These are phyloP conservation scores for Calonectris borealis DNA, from an alignment of 2,113 vertebrate genomes.

Conservation along the genomic window DNA sequence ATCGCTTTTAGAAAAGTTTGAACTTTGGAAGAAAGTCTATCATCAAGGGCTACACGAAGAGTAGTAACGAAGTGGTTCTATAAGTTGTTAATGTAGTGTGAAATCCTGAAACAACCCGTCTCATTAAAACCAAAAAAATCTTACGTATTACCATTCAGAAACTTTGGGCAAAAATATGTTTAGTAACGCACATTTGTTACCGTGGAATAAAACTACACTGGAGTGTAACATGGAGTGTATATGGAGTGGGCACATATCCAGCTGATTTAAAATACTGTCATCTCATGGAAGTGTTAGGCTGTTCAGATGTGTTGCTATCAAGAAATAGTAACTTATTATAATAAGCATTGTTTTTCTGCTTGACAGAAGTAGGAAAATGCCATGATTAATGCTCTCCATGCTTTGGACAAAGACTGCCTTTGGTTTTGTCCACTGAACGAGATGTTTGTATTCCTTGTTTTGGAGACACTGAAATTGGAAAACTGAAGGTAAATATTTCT, in stretches of 20 bases:
- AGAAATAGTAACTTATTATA: neutral
- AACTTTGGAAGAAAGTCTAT: neutral
- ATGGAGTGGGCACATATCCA: neutral
- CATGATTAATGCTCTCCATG: neutral
- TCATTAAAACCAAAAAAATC: neutral
- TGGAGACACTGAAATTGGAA: neutral
- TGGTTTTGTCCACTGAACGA: fast-evolving
- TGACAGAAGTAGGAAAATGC: neutral
- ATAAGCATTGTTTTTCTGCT: neutral
- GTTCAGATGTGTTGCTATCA: neutral
- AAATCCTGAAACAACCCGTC: neutral
- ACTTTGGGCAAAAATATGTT: neutral
- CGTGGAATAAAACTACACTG: neutral
- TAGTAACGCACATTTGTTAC: neutral
- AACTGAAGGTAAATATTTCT: neutral
- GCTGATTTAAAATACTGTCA: neutral
- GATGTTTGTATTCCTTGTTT: neutral
- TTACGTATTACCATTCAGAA: neutral
- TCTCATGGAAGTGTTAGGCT: neutral
- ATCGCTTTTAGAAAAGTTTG: neutral
- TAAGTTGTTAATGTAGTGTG: neutral
- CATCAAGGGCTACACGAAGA: neutral
- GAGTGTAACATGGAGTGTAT: neutral
- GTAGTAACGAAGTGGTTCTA: neutral
- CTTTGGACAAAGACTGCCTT: neutral